Percentiles rank a stretch among this genome's conserved stretches.
Evolutionary conservation across 2,888 invertebrate genomes (phyloP).

Genomic region (Andrena praecox): DNA sequence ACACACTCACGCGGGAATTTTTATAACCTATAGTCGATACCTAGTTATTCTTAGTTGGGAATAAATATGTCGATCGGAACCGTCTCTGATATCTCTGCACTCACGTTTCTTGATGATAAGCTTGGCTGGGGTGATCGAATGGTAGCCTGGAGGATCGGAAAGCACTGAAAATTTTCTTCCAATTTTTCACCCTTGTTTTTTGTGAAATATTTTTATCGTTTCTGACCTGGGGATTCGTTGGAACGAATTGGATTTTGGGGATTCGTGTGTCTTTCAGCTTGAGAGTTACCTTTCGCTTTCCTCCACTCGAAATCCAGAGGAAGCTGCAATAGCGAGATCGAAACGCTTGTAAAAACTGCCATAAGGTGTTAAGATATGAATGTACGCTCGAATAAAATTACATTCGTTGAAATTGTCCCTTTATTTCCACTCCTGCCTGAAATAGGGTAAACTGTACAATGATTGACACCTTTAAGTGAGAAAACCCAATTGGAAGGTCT

Average conservation of each 20-base stretch:
- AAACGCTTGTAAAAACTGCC: conserved; percentile 14
- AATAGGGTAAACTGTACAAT: neutral
- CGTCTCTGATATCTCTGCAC: neutral
- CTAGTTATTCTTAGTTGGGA: conserved; percentile 27
- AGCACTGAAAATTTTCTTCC: neutral
- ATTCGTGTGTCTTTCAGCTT: neutral
- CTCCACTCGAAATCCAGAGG: neutral
- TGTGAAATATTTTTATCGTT: neutral
- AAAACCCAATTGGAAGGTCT: no score
- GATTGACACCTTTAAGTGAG: no score
- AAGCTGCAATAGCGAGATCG: neutral
- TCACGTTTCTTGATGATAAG: neutral
- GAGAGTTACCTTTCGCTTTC: neutral
- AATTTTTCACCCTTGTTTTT: neutral
- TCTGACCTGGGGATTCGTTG: neutral
- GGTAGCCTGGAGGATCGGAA: neutral
- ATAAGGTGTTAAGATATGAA: neutral
- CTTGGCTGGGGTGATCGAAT: neutral
- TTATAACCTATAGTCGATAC: conserved; percentile 9
- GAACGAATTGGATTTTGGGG: neutral
- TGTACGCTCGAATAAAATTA: conserved; percentile 6
- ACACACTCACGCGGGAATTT: conserved; percentile 11
- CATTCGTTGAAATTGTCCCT: neutral
- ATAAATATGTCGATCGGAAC: conserved; percentile 29
- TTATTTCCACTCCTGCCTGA: neutral